Evolutionary conservation across 2,888 invertebrate genomes (phyloP).

Genomic region (Odontothrips loti): DNA sequence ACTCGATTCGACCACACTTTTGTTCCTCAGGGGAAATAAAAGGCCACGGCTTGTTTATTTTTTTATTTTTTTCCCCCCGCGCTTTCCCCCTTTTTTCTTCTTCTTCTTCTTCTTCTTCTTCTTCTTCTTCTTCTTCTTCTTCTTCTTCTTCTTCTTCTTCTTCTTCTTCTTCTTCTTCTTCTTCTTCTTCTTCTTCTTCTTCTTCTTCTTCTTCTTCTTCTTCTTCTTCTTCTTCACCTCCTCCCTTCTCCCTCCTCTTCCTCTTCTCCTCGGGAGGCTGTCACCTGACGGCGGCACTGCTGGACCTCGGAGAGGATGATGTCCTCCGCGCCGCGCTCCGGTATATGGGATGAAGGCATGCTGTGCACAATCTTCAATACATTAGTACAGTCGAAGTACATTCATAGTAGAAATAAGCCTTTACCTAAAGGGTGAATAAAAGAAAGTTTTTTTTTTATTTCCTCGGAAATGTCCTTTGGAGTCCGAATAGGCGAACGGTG

Average conservation of each 20-base stretch:
- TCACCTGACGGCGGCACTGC: too few relatives aligned
- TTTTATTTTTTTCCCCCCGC: neutral
- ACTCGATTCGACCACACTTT: constrained; percentile 22
- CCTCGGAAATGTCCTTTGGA: too few relatives aligned
- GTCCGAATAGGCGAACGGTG: neutral
- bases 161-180: neutral
- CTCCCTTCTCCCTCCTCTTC: neutral
- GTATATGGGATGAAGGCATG: too few relatives aligned
- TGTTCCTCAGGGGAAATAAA: neutral
- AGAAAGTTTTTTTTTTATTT: too few relatives aligned
- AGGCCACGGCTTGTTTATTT: neutral
- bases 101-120: neutral
- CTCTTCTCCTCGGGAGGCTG: neutral
- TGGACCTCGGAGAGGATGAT: too few relatives aligned
- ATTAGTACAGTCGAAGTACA: too few relatives aligned
- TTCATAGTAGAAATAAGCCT: too few relatives aligned
- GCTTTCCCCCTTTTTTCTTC: neutral
- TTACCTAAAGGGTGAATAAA: too few relatives aligned
- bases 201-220: neutral
- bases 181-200: neutral
- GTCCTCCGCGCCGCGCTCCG: too few relatives aligned
- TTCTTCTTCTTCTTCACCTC: neutral
- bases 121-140: neutral
- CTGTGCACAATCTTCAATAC: too few relatives aligned
- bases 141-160: neutral